phyloP scores from a whole-genome alignment of 1,140 invertebrate species.

The Trichonephila inaurata region DNA sequence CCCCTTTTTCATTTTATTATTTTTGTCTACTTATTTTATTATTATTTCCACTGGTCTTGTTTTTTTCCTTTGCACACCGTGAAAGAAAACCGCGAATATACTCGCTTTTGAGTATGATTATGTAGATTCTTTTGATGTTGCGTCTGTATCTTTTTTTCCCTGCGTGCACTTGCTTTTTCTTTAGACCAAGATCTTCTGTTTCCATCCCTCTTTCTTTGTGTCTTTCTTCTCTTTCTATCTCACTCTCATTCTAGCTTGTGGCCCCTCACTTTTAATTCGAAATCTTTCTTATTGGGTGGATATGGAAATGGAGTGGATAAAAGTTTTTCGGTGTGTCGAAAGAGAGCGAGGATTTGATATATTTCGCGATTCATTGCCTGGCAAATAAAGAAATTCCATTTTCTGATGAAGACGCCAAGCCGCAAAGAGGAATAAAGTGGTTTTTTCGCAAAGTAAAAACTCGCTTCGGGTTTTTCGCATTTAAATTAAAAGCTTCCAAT shows the following conservation, averaged over 20 bases:
- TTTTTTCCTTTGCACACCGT: slow-evolving; percentile 34
- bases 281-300: not conserved
- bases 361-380: slow-evolving; percentile 2
- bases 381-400: slow-evolving; percentile 40
- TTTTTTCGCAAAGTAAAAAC: slow-evolving; percentile 29
- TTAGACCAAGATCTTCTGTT: not conserved
- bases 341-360: not conserved
- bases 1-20: slow-evolving; percentile 26
- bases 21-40: slow-evolving; percentile 61
- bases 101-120: slow-evolving; percentile 53
- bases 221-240: not conserved
- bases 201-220: not conserved
- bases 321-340: not conserved
- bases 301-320: not conserved
- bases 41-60: slow-evolving; percentile 24
- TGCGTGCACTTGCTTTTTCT: not conserved
- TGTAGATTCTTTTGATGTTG: slow-evolving; percentile 67
- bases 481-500: slow-evolving; percentile 58
- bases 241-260: not conserved
- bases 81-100: slow-evolving; percentile 26
- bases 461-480: slow-evolving; percentile 23
- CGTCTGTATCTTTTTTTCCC: slow-evolving; percentile 3
- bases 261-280: slow-evolving; percentile 54
- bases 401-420: slow-evolving; percentile 40
- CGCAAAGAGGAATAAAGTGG: slow-evolving; percentile 5